phyloP scores from a whole-genome alignment of 1,140 invertebrate genomes.

The Caenorhabditis brenneri region DNA sequence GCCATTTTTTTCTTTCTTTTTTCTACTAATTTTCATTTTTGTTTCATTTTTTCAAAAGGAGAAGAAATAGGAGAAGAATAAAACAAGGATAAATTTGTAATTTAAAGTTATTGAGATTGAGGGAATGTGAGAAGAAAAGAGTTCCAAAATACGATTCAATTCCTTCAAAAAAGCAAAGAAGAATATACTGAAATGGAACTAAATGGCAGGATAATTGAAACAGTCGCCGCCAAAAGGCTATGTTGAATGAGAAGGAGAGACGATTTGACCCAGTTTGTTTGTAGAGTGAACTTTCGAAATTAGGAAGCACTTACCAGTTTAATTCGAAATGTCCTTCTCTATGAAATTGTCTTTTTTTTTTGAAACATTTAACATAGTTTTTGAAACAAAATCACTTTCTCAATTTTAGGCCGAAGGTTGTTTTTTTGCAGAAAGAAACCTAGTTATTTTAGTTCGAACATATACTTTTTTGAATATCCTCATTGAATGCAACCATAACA shows the following conservation, averaged over 20 bases:
- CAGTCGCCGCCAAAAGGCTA: not conserved
- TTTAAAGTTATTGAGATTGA: not conserved
- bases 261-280: constrained; percentile 7
- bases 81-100: not conserved
- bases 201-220: not conserved
- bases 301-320: not conserved
- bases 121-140: no score
- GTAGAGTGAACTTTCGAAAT: not conserved
- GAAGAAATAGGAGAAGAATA: not conserved
- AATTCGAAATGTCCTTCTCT: no score
- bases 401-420: no score
- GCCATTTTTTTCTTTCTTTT: not conserved
- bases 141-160: no score
- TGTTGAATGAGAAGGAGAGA: not conserved
- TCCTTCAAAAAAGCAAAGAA: no score
- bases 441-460: no score
- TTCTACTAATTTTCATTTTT: not conserved
- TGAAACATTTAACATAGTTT: no score
- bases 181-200: not conserved
- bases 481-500: no score
- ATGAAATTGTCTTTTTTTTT: not conserved
- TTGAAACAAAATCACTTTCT: no score
- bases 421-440: no score
- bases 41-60: no score
- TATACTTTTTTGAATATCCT: no score